phyloP scores from a whole-genome alignment of 1,140 invertebrate species.

The Aphis gossypii region DNA sequence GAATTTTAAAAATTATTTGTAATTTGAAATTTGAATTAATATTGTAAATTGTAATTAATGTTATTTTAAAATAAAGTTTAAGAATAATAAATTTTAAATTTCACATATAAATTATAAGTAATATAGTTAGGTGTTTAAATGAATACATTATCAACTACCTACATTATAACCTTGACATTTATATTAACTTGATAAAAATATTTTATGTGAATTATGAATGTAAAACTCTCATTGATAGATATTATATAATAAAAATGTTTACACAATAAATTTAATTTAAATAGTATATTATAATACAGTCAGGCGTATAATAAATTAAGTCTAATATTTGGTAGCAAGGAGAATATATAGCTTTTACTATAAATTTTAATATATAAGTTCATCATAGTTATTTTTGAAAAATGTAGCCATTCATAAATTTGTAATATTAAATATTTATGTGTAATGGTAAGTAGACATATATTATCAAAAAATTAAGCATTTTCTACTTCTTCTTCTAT shows the following conservation, averaged over 20 bases:
- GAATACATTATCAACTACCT: not conserved
- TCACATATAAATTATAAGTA: not conserved
- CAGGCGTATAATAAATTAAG: not conserved
- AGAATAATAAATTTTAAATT: not conserved
- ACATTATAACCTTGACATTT: not conserved
- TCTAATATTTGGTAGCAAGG: not conserved
- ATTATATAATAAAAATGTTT: not conserved
- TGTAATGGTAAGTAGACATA: not conserved
- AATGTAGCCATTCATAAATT: not conserved
- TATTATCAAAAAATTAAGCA: not conserved
- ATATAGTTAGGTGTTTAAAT: not conserved
- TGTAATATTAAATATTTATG: not conserved
- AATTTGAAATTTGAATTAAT: not conserved
- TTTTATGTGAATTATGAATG: not conserved
- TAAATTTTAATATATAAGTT: too few relatives aligned
- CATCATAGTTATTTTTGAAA: not conserved
- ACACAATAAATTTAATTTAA: not conserved
- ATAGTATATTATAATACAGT: not conserved
- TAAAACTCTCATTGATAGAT: not conserved
- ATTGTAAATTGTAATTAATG: not conserved
- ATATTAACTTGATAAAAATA: not conserved
- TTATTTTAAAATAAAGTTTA: not conserved
- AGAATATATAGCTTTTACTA: not conserved
- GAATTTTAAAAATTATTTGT: not conserved
- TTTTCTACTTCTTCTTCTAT: not conserved